Conservation (phyloP, 2,888 invertebrate species). For the Leistus spinibarbis region DNA sequence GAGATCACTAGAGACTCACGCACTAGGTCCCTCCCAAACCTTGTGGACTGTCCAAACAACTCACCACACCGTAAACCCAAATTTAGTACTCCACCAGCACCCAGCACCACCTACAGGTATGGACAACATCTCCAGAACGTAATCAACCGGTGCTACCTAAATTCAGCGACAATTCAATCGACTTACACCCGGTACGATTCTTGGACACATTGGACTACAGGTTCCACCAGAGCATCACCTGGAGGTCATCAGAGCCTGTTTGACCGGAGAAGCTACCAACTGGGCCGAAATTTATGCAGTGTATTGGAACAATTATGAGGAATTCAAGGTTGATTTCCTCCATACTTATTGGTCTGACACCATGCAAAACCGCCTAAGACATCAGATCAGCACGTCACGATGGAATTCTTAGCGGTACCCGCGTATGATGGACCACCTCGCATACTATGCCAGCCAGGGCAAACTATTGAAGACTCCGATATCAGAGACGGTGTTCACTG, state of each 20-base stretch:
- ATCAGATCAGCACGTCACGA: background rate
- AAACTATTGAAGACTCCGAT: slow-evolving; percentile 1
- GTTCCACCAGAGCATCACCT: background rate
- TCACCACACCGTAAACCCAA: too few relatives aligned
- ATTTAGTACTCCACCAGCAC: too few relatives aligned
- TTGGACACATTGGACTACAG: background rate
- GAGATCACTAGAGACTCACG: too few relatives aligned
- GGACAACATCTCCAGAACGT: too few relatives aligned
- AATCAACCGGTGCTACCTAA: too few relatives aligned
- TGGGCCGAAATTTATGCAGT: background rate
- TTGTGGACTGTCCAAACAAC: too few relatives aligned
- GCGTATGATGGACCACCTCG: background rate
- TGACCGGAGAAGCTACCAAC: background rate
- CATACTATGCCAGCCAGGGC: background rate
- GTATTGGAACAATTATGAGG: background rate
- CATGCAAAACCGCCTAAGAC: background rate
- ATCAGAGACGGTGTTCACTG: slow-evolving; percentile 7
- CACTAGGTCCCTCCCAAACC: too few relatives aligned
- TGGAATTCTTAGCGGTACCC: background rate
- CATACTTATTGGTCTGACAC: background rate
- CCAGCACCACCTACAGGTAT: too few relatives aligned
- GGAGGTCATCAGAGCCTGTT: background rate
- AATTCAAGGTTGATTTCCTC: background rate
- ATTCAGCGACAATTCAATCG: slow-evolving; percentile 13
- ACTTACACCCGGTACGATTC: slow-evolving; percentile 1